Conservation (phyloP, 2,113 vertebrate genomes). For the Cephalophus harveyi region DNA sequence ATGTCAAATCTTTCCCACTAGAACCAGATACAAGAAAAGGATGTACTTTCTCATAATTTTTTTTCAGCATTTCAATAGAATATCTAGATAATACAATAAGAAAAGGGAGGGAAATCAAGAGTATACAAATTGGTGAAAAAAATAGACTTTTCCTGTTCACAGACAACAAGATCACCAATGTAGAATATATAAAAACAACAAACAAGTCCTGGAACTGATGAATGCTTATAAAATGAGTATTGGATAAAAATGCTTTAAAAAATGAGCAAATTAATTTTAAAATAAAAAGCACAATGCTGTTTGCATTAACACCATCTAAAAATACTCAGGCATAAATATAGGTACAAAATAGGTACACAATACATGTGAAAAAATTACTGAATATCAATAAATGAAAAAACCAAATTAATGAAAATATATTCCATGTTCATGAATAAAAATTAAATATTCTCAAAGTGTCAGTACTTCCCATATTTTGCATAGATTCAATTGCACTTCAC, state of each 20-base stretch:
- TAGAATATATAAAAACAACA: background rate
- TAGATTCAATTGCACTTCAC: background rate
- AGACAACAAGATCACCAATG: background rate
- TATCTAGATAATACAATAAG: background rate
- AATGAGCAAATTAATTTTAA: background rate
- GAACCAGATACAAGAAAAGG: background rate
- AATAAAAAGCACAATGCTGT: background rate
- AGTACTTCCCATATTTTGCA: background rate
- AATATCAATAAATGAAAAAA: background rate
- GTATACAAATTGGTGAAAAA: background rate
- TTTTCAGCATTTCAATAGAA: background rate
- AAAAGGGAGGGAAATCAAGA: background rate
- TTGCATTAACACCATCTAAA: background rate
- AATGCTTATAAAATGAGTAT: background rate
- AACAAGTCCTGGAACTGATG: background rate
- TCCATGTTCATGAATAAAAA: background rate
- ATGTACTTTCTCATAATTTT: background rate
- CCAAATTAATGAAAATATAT: background rate
- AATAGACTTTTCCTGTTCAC: background rate
- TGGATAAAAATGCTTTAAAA: background rate
- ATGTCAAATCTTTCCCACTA: background rate
- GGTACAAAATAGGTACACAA: background rate
- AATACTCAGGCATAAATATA: background rate
- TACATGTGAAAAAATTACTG: background rate
- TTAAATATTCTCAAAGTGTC: background rate